Evolutionary conservation across 2,113 vertebrate genomes (phyloP), one percentile per base, ranked within the genome.

Genomic region (Dendropsophus ebraccatus): DNA sequence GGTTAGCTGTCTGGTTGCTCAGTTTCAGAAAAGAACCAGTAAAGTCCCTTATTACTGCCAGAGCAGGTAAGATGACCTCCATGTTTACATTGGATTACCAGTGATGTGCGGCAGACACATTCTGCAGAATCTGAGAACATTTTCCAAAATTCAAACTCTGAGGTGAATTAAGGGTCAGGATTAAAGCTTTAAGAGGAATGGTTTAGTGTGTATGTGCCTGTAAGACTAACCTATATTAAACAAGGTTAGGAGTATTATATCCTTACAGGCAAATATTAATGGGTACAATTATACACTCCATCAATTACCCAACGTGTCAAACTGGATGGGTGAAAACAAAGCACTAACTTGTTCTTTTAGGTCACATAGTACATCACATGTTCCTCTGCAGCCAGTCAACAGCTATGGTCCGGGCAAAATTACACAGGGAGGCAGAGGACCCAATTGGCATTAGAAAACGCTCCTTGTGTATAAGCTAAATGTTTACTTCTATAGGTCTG

Each of bases 131-230:
- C 2, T 9, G 25, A 58, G 28, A 9, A 60, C 77, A 60, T 58
- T 60, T 41, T 60, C 52, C 32, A n/a, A 60, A 60, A 41, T 37
- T 37, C 32, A 56, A 14, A 1, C 54, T 23, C 13, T 41, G 9
- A 37, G 77, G 77, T 79, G 77, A 79, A 23, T 16, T 25, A 41
- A 1, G 45, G 54, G 77, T 79, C 77, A 79, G 32, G 9, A 79
- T 60, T 37, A 17, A 41, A 50, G 35, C 32, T 23, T 23, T 72
- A 72, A 41, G 2, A 41, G 14, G 14, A 45, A 41, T 8, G 35
- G 19, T 37, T 70, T 70, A 70, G 37, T 37, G 9, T 16, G 17
- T 23, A 41, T 11, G 2, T 11, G 19, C 19, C 35, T 23, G 9
- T 72, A 37, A 21, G 32, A 23, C 13, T 16, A n/a, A 37, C 16